These are phyloP conservation scores for Gallinago undulata DNA, from an alignment of 2,113 vertebrate genomes.

Conservation along the genomic window DNA sequence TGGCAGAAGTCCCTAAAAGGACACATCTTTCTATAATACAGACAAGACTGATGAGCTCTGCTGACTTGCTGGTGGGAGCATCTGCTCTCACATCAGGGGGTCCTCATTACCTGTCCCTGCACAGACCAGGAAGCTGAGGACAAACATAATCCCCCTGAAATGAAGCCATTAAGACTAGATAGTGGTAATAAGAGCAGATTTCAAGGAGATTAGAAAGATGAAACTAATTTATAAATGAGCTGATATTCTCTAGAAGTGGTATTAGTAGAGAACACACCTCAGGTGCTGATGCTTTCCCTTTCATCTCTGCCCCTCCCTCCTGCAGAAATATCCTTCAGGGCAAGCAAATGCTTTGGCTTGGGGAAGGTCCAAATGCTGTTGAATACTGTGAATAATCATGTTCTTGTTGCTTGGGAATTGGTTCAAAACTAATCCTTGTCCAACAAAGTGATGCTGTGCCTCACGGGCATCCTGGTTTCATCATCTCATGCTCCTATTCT, in stretches of 20 bases:
- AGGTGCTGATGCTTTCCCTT: neutral
- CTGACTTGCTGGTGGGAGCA: slow-evolving; percentile 13
- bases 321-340: neutral
- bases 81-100: slow-evolving; percentile 36
- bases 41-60: slow-evolving; percentile 16
- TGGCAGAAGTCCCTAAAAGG: neutral
- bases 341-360: neutral
- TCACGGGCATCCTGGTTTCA: neutral
- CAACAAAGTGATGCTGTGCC: neutral
- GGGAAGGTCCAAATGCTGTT: neutral
- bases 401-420: fast-evolving
- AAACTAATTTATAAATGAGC: neutral
- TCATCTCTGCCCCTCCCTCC: neutral
- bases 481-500: neutral
- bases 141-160: slow-evolving; percentile 2
- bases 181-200: neutral
- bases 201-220: neutral
- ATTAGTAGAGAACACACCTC: neutral
- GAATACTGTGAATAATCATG: neutral
- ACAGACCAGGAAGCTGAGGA: neutral
- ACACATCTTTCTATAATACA: neutral
- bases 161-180: neutral
- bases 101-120: neutral
- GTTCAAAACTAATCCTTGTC: neutral
- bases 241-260: neutral